Base-by-base conservation (phyloP, 2,797 vertebrate genomes). In the Otus scops region DNA sequence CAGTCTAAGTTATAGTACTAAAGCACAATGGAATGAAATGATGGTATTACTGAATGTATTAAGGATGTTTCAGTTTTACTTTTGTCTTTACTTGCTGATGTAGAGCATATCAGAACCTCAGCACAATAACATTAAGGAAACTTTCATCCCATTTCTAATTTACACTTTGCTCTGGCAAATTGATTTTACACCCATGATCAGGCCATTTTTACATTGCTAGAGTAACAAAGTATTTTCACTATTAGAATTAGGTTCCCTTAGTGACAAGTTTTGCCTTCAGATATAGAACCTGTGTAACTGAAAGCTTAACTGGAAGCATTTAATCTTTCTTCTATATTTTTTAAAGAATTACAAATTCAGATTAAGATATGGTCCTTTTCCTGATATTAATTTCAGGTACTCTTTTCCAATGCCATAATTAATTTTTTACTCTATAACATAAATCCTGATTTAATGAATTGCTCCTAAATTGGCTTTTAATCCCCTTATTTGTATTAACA, bases 381-480 rank as follows among this genome's bases (percentile, higher is more conserved):
- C 18, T 70, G 39, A 38, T 27, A 60, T 84, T 79, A 92, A 87
- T 88, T 93, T 82, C 60, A 69, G 45, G 48, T 90, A 88, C 81
- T 82, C 39, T 65, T 93, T 90, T 93, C 47, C 54, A 85, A 63
- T 50, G 51, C 7, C 10, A 45, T 34, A 81, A 77, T 86, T 94
- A 86, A 51, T 82, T 96, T 90, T 94, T 93, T 48, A 59, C 13
- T 69, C 5, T n/a, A 5, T 48, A 82, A 70, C 9, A 84, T 84
- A 90, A 92, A 92, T 92, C 60, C 20, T 24, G 7, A 64, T 73
- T 94, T 92, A 95, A 95, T 74, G 22, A 94, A 94, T 94, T 90
- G 17, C 39, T 90, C n/a, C 24, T 87, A 88, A 92, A 90, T 69
- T 94, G 59, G 28, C 43, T 96, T 90, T 92, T 94, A 94, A 90